Evolutionary conservation across 2,888 invertebrate genomes (phyloP).

Genomic region (Diaprepes abbreviatus): DNA sequence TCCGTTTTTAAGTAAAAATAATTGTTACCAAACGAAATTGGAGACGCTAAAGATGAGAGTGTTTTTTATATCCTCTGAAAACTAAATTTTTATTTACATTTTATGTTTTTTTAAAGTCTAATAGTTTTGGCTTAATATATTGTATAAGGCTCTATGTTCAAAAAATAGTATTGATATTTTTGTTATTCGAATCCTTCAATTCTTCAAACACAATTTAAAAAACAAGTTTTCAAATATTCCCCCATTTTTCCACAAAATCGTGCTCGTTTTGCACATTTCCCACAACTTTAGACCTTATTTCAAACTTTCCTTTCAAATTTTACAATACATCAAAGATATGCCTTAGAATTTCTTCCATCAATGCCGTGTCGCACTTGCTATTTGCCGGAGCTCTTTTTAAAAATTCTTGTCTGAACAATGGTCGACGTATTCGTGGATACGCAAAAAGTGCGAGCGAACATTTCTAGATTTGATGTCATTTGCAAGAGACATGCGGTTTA

Average conservation of each 20-base stretch:
- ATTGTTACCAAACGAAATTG: no score
- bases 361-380: slow-evolving; percentile 23
- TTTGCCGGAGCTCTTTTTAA: slow-evolving; percentile 24
- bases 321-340: slow-evolving; percentile 28
- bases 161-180: no score
- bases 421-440: slow-evolving; percentile 29
- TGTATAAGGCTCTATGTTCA: no score
- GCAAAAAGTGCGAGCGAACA: slow-evolving; percentile 47
- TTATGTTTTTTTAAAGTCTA: no score
- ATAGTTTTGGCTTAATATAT: no score
- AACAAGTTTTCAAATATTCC: background rate
- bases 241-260: background rate
- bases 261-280: background rate
- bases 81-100: no score
- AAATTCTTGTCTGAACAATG: slow-evolving; percentile 34
- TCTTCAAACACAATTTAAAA: background rate
- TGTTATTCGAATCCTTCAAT: no score
- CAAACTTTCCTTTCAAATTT: background rate
- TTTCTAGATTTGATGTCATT: slow-evolving; percentile 47
- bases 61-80: no score
- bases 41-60: no score
- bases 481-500: slow-evolving; percentile 48
- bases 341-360: slow-evolving; percentile 33
- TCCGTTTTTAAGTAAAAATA: no score
- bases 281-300: background rate